Evolutionary conservation across 2,113 vertebrate species (phyloP).

Genomic region (Lamprotornis superbus): DNA sequence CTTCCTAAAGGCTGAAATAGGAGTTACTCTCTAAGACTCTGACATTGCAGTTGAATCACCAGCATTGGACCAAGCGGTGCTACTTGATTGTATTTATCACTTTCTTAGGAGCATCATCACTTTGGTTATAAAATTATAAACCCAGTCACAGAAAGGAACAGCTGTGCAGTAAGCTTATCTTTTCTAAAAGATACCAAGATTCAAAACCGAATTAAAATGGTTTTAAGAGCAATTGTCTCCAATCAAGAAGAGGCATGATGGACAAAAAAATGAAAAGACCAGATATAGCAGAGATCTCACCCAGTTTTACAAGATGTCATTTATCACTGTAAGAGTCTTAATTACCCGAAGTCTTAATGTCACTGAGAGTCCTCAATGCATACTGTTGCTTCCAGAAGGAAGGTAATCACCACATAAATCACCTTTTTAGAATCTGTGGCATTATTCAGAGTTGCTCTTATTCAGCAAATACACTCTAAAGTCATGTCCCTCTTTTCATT

Average conservation of each 20-base stretch:
- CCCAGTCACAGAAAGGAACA: not conserved
- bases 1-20: not conserved
- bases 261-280: not conserved
- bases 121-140: not conserved
- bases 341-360: not conserved
- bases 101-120: not conserved
- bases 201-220: not conserved
- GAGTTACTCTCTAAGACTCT: not conserved
- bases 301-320: not conserved
- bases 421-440: not conserved
- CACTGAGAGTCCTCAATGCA: not conserved
- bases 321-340: not conserved
- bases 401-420: not conserved
- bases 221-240: not conserved
- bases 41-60: not conserved
- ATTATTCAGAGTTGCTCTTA: not conserved
- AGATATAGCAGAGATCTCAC: not conserved
- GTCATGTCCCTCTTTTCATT: not conserved
- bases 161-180: not conserved
- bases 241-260: not conserved
- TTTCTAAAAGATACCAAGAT: not conserved
- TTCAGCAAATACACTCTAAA: not conserved
- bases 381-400: not conserved
- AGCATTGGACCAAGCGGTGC: accelerated
- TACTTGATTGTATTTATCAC: not conserved